Conservation (phyloP, 2,113 vertebrate genomes). For the zebrafish (Danio rerio) region GRCz12tu NC_133197.1:19926001-19926500, state of each 20-base stretch:
- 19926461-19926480: too few relatives aligned
- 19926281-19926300: neutral
- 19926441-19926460: too few relatives aligned
- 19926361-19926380: neutral
- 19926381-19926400: too few relatives aligned
- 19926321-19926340: neutral
- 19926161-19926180: constrained; percentile 29
- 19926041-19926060: neutral
- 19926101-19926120: constrained; percentile 44
- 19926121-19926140: constrained; percentile 3
- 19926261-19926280: neutral
- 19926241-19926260: constrained; percentile 23
- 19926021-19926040: neutral
- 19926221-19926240: neutral
- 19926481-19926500: too few relatives aligned
- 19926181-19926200: neutral
- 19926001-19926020: constrained; percentile 7
- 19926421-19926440: too few relatives aligned
- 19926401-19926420: too few relatives aligned
- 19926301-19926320: neutral
- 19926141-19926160: constrained; percentile 13
- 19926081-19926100: constrained; percentile 47
- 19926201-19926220: neutral
- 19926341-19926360: neutral
- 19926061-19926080: constrained; percentile 7